These are phyloP conservation scores for Lepus europaeus DNA, from an alignment of 2,113 vertebrate genomes.

Conservation along the genomic window DNA sequence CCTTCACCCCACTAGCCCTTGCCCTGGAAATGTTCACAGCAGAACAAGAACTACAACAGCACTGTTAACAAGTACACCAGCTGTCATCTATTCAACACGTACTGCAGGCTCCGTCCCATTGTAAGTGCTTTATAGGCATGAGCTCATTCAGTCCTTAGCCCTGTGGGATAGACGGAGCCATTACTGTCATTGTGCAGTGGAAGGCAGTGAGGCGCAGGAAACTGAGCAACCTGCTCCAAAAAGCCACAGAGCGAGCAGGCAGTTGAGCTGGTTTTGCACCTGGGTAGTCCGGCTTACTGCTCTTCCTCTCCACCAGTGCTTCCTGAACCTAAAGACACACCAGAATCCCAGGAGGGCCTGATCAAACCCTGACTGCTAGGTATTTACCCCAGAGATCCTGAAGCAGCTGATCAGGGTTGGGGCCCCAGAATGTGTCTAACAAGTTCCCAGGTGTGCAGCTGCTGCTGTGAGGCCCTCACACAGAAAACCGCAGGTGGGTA, in stretches of 20 bases:
- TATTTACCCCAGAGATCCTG: not conserved
- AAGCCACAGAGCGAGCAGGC: not conserved
- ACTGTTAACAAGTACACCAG: slow-evolving; percentile 7
- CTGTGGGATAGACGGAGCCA: not conserved
- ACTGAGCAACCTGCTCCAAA: not conserved
- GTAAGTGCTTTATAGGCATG: not conserved
- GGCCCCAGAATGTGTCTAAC: not conserved
- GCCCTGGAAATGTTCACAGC: not conserved
- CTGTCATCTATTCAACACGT: slow-evolving; percentile 17
- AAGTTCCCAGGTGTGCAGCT: not conserved
- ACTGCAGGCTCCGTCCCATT: not conserved
- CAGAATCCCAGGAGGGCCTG: not conserved
- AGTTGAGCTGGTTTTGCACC: not conserved
- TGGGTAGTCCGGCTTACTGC: not conserved
- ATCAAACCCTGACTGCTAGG: not conserved
- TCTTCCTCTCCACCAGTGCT: not conserved
- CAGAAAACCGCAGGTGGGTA: not conserved
- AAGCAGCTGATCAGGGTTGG: not conserved
- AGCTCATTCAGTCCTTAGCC: not conserved
- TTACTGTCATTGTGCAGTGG: not conserved
- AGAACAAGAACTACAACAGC: not conserved
- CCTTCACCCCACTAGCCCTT: not conserved
- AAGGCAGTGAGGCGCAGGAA: not conserved
- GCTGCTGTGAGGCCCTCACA: not conserved
- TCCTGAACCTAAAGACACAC: not conserved